Evolutionary conservation across 2,113 vertebrate species (phyloP), one percentile per base, ranked within the genome.

Genomic region (Boleophthalmus pectinirostris): DNA sequence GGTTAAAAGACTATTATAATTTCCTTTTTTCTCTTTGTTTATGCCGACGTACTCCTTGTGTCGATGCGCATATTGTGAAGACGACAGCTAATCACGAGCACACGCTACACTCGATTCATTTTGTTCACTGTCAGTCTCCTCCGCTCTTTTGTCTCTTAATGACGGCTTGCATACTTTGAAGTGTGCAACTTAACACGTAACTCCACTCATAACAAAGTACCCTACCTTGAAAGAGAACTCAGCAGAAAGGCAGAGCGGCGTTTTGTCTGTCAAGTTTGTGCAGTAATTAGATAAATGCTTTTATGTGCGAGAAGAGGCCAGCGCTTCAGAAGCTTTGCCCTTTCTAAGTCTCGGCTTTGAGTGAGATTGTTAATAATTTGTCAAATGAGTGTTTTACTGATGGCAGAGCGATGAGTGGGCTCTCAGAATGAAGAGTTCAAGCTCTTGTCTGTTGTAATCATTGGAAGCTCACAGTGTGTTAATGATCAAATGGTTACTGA

Each of bases 331-430:
- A 64, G 18, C 18, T 9, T 11, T 38, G 16, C 61, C 61, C 33
- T 38, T 38, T 35, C 61, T 21, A 4, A 11, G 61, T 38, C 29
- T 13, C 33, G 38, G 33, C 33, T 64, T 64, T 64, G 61, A 38
- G 20, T 6, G 8, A 35, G 20, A 10, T 64, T 35, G 29, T 64
- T 64, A 38, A 43, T 64, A 18, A 35, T n/a, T 38, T 38, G 61
- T 61, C 29, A 63, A 63, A 63, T 63, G 9, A 63, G 60, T 20
- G 29, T 63, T 63, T 64, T 43, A 38, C 29, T n/a, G 33, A 38
- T n/a, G 33, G 61, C 33, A 10, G 18, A 38, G 20, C 16, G 8
- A 9, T 20, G 25, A 63, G 29, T 35, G 60, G 16, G 57, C 21
- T 56, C 54, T 56, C n/a, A 23, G 54, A 23, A 10, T 24, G 25